Percentiles rank a stretch among this genome's conserved stretches.
Evolutionary conservation across 1,140 invertebrate species (phyloP).

Genomic region (Brachionus manjavacas): DNA sequence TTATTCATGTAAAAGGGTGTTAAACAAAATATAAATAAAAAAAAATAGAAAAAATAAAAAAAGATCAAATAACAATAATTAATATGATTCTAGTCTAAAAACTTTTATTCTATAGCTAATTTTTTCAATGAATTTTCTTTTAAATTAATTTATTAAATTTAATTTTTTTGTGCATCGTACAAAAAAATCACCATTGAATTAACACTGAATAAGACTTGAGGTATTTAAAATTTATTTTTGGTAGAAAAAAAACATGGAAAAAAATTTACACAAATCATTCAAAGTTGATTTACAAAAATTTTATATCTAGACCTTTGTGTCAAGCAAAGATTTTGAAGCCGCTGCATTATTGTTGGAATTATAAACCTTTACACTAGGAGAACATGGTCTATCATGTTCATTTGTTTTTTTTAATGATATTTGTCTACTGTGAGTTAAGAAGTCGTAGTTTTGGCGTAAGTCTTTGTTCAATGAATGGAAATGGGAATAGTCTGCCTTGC

Average conservation of each 20-base stretch:
- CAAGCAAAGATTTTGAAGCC: not conserved
- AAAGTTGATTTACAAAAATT: not conserved
- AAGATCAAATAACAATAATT: too few relatives aligned
- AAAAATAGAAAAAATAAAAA: too few relatives aligned
- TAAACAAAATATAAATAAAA: too few relatives aligned
- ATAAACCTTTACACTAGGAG: not conserved
- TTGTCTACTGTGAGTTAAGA: not conserved
- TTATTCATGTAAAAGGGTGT: too few relatives aligned
- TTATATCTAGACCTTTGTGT: not conserved
- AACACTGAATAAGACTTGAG: not conserved
- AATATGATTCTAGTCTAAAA: too few relatives aligned
- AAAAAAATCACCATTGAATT: not conserved
- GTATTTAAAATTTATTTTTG: not conserved
- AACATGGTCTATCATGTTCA: not conserved
- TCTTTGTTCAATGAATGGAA: not conserved
- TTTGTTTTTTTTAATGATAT: not conserved
- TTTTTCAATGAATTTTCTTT: too few relatives aligned
- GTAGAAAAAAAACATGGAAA: not conserved
- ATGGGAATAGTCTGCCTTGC: conserved; percentile 1
- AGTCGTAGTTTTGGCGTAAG: not conserved
- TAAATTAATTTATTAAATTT: not conserved
- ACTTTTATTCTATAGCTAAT: too few relatives aligned
- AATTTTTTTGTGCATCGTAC: not conserved
- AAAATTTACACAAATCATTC: not conserved
- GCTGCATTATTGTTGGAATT: not conserved